Base-by-base conservation (phyloP, 2,888 invertebrate genomes). In the Oxytorus armatus region DNA sequence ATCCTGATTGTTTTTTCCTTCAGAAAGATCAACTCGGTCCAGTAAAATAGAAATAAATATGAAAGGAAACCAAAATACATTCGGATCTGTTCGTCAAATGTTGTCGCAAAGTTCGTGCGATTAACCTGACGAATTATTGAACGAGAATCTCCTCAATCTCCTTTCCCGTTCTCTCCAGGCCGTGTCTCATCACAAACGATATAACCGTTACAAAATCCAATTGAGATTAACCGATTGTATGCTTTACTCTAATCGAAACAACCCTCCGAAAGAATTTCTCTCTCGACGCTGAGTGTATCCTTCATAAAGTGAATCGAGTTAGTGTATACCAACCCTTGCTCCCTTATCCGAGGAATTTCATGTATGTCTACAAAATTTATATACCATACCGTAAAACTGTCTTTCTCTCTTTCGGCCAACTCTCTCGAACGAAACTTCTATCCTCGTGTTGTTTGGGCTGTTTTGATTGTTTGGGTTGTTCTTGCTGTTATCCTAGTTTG, bases 391-490 rank as follows among this genome's bases (percentile, higher is more conserved):
- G 39, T 55, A 70, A 63, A 36, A 33, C 11, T 44, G 42, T 16
- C 75, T 29, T 3, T 23, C 61, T 33, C 42, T 42, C 73, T 55
- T 33, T 11, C 44, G 8, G 29, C 75, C 14, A 42, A 65, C 42
- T 73, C 33, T 21, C 61, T 5, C 36, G 5, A 25, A 42, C 23
- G 10, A 53, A 68, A 68, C 53, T 53, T 55, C 65, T 51, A 47
- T 61, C 55, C 29, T 33, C 44, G 7, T 18, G 44, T 57, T 55
- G 72, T 76, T 63, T 49, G 18, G 33, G 59, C 49, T 73, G 55
- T 47, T 8, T 21, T 1, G 14, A 16, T 16, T 8, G 5, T 11
- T 23, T 7, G 39, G 55, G 10, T 55, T 73, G 72, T 76, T 63
- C 55, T 25, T 44, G 59, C 49, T 73, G 55, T 47, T 8, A 29